A percentile compares a stretch with the other conserved stretches of the same genome.
These are phyloP conservation scores for Terrapene triunguis DNA, from an alignment of 2,113 vertebrate genomes.

Conservation along the genomic window DNA sequence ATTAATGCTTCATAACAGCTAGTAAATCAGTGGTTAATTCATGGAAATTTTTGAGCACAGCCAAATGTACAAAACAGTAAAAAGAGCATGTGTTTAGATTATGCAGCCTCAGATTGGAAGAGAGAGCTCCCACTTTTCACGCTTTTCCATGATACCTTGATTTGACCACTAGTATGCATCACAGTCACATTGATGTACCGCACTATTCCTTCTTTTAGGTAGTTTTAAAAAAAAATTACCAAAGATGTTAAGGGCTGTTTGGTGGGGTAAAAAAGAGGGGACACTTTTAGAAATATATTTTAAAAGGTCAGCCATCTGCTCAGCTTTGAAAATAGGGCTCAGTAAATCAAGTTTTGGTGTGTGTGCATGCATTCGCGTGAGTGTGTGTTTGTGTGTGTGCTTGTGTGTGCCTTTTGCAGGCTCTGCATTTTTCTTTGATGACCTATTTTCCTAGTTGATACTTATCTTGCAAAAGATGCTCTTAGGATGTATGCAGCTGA, in stretches of 20 bases:
- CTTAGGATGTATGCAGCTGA: constrained; percentile 74
- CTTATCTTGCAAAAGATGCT: constrained; percentile 78
- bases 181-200: neutral
- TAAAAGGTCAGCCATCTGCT: constrained; percentile 74
- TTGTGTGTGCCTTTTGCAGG: constrained; percentile 61
- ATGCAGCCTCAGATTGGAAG: constrained; percentile 15
- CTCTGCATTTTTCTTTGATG: constrained; percentile 77
- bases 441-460: constrained; percentile 71
- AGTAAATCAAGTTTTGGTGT: constrained; percentile 68
- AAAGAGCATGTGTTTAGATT: constrained; percentile 49
- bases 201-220: constrained; percentile 17
- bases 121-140: constrained; percentile 16
- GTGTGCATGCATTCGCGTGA: neutral
- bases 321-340: constrained; percentile 56
- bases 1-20: neutral
- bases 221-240: neutral
- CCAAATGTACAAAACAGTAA: neutral
- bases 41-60: neutral
- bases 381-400: neutral
- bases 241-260: neutral
- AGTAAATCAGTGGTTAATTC: neutral
- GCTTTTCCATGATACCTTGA: neutral
- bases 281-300: constrained; percentile 41
- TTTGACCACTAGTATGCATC: constrained; percentile 9
- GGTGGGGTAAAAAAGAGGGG: constrained; percentile 19